These are phyloP conservation scores for Helogale parvula DNA, from an alignment of 2,113 vertebrate species.

Conservation along the genomic window DNA sequence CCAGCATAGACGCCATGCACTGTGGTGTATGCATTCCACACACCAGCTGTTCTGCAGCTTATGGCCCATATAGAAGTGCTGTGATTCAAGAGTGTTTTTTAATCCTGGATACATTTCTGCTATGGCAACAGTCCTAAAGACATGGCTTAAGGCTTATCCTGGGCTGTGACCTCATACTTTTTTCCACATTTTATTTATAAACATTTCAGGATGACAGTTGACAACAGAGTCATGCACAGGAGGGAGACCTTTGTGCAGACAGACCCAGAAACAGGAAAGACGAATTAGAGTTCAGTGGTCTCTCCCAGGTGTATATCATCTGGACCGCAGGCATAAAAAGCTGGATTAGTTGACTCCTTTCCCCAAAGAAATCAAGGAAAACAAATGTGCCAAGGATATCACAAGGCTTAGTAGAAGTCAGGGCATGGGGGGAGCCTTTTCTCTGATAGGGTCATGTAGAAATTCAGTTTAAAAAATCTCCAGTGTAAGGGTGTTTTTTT, in stretches of 20 bases:
- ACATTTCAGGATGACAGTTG: conserved; percentile 55
- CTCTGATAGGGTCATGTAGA: background rate
- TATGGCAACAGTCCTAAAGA: conserved; percentile 64
- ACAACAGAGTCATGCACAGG: background rate
- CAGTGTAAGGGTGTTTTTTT: background rate
- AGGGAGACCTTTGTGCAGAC: background rate
- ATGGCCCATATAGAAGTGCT: background rate
- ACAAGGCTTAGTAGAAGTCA: background rate
- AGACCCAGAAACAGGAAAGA: conserved; percentile 51
- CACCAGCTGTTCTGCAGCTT: background rate
- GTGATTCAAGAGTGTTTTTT: conserved; percentile 18
- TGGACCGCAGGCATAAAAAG: background rate
- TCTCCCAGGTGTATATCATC: conserved; percentile 36
- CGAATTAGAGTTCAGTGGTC: conserved; percentile 11
- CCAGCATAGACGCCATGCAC: background rate
- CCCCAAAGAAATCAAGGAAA: background rate
- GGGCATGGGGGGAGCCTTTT: background rate
- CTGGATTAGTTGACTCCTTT: conserved; percentile 12
- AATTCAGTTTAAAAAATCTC: background rate
- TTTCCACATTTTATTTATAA: conserved; percentile 67
- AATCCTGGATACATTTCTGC: conserved; percentile 62
- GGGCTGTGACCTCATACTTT: conserved; percentile 58
- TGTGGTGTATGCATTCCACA: background rate
- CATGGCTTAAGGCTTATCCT: conserved; percentile 50
- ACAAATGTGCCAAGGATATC: conserved; percentile 9